A percentile compares a stretch with the other conserved stretches of the same genome.
Evolutionary conservation across 2,888 invertebrate species (phyloP).

Genomic region (Pollenia labialis): DNA sequence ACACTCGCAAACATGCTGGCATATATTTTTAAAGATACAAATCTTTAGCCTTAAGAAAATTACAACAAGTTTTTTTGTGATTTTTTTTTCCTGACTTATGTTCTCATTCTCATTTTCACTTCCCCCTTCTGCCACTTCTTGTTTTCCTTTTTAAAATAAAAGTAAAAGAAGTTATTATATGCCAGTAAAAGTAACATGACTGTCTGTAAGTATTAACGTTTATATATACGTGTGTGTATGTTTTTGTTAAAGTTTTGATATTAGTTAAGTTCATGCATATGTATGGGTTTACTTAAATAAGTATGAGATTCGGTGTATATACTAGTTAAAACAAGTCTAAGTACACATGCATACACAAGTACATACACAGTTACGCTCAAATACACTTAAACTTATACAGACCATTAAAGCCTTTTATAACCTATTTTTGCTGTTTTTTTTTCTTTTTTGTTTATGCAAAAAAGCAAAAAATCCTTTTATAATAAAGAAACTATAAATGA

Average conservation of each 20-base stretch:
- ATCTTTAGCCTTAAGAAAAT: slow-evolving; percentile 51
- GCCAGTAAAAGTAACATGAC: slow-evolving; percentile 47
- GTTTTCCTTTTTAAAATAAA: not conserved
- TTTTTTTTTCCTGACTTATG: not conserved
- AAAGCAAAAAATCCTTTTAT: slow-evolving; percentile 53
- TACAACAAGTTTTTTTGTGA: not conserved
- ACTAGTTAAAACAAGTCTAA: slow-evolving; percentile 40
- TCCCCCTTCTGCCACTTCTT: too few species aligned
- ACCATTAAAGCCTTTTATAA: slow-evolving; percentile 65
- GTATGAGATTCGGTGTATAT: not conserved
- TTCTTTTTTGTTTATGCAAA: slow-evolving; percentile 52
- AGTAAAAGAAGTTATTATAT: slow-evolving; percentile 4
- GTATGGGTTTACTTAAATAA: not conserved
- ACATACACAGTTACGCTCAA: slow-evolving; percentile 5
- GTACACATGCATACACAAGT: slow-evolving; percentile 2
- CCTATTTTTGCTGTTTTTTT: slow-evolving; percentile 50
- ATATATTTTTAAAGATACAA: slow-evolving; percentile 43
- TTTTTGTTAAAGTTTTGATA: slow-evolving; percentile 25
- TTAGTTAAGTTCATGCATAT: slow-evolving; percentile 30
- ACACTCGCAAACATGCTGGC: not conserved
- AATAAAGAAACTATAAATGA: slow-evolving; percentile 51
- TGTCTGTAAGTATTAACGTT: slow-evolving; percentile 19
- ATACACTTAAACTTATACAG: slow-evolving; percentile 43
- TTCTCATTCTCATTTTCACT: not conserved
- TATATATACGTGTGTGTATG: not conserved